Conservation (phyloP, 2,113 vertebrate genomes). For the Xenopus laevis region DNA sequence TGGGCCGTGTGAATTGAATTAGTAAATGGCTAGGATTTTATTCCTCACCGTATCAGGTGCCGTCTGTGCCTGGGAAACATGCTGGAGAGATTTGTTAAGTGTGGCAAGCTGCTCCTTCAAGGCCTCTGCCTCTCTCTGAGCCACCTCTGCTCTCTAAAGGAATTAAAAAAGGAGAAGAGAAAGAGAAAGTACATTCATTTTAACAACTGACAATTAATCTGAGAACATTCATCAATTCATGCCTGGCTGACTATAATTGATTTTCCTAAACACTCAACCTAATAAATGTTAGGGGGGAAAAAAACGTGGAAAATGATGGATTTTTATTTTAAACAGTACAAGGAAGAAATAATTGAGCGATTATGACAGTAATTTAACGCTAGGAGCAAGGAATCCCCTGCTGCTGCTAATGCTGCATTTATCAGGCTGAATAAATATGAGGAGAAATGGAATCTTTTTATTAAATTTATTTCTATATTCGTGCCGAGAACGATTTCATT, state of each 20-base stretch:
- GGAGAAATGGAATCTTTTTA: slow-evolving; percentile 78
- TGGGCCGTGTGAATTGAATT: neutral
- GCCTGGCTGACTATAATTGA: slow-evolving; percentile 79
- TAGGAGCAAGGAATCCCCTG: slow-evolving; percentile 82
- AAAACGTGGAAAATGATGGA: slow-evolving; percentile 78
- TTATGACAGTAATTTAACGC: slow-evolving; percentile 87
- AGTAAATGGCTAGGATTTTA: slow-evolving; percentile 13
- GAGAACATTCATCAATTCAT: slow-evolving; percentile 84
- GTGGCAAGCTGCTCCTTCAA: slow-evolving; percentile 88
- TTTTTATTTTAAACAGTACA: slow-evolving; percentile 84
- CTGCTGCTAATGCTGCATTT: slow-evolving; percentile 77
- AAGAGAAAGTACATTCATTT: slow-evolving; percentile 72
- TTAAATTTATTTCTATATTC: slow-evolving; percentile 80
- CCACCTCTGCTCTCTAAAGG: slow-evolving; percentile 88
- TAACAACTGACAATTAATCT: slow-evolving; percentile 82
- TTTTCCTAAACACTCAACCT: slow-evolving; percentile 86
- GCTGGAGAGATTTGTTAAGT: slow-evolving; percentile 85
- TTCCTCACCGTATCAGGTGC: slow-evolving; percentile 84
- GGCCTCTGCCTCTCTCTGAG: slow-evolving; percentile 87
- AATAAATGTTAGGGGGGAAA: slow-evolving; percentile 74
- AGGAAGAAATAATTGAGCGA: slow-evolving; percentile 83
- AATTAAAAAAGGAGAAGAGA: slow-evolving; percentile 51
- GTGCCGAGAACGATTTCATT: slow-evolving; percentile 72
- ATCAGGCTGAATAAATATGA: slow-evolving; percentile 80
- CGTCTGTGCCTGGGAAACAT: slow-evolving; percentile 81